Base-by-base conservation (phyloP, 2,888 invertebrate genomes). In the Tiphia femorata region DNA sequence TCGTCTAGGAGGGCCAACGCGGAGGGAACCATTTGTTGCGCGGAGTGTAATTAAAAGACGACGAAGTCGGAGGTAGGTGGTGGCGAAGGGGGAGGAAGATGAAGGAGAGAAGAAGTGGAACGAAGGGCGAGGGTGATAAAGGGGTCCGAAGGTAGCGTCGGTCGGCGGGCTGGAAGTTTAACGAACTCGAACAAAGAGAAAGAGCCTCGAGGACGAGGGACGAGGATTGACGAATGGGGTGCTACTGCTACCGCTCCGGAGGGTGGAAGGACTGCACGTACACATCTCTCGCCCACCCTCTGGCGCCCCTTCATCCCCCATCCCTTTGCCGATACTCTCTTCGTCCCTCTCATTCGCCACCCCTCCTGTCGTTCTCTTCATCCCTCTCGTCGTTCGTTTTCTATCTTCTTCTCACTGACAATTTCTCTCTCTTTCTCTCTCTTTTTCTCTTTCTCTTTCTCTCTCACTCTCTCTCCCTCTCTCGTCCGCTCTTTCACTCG, bases 161-260 rank as follows among this genome's bases (percentile, higher is more conserved):
- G 53, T 53, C 59, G n/a, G n/a, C n/a, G n/a, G 57, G 51, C 63
- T 65, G 60, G 64, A 69, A 73, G 76, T 73, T 76, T 70, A 76
- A 76, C 75, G 71, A 75, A 73, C 75, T 71, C 67, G 56, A 67
- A 70, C 70, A 66, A 74, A 71, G 76, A 64, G 64, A 67, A 70
- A 64, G 54, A 55, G 62, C 50, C 64, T 62, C 49, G 38, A 46
- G 50, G 47, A 64, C 53, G 59, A 70, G 61, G 69, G 60, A 64
- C 63, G 65, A 62, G 66, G 64, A 66, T 68, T 71, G 74, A 74
- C 70, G 64, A 72, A 74, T 71, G 60, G 72, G 60, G 66, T 72
- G 69, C 62, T 61, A 62, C 66, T 49, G 40, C 41, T 48, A 44
- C n/a, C n/a, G n/a, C n/a, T n/a, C 23, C 55, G 52, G 58, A 59